Evolutionary conservation across 2,797 vertebrate species (phyloP).

Genomic region (Peromyscus attwateri): DNA sequence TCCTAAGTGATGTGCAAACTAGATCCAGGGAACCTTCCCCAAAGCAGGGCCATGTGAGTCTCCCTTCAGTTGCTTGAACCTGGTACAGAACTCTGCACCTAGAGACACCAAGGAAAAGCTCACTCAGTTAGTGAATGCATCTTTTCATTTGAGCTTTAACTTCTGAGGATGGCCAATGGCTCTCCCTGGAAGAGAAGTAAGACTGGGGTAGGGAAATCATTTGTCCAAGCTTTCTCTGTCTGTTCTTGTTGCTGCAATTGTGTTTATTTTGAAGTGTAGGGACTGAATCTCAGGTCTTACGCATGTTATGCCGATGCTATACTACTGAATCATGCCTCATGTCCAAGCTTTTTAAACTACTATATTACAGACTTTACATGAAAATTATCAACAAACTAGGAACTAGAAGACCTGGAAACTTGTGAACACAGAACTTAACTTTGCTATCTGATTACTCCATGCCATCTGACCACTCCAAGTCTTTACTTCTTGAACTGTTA

Average conservation of each 20-base stretch:
- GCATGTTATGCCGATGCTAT: background rate
- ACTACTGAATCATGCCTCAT: background rate
- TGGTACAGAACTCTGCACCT: background rate
- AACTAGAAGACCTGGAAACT: background rate
- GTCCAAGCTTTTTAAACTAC: background rate
- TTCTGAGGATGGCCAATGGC: background rate
- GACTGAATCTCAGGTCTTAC: background rate
- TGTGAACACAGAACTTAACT: background rate
- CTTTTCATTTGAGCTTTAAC: background rate
- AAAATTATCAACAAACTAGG: background rate
- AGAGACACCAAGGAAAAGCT: background rate
- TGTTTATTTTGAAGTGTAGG: background rate
- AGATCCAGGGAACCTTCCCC: background rate
- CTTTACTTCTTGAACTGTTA: conserved; percentile 25
- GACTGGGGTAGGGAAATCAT: background rate
- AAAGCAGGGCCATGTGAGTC: background rate
- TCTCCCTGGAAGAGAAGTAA: background rate
- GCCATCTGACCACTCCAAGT: background rate
- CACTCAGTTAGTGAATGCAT: background rate
- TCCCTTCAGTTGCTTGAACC: background rate
- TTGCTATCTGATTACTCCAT: background rate
- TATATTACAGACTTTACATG: background rate
- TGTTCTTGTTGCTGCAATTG: background rate
- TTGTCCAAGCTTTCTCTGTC: background rate
- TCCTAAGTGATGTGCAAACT: background rate